phyloP scores from a whole-genome alignment of 2,113 vertebrate species.

The Cyanoramphus novaezelandiae region DNA sequence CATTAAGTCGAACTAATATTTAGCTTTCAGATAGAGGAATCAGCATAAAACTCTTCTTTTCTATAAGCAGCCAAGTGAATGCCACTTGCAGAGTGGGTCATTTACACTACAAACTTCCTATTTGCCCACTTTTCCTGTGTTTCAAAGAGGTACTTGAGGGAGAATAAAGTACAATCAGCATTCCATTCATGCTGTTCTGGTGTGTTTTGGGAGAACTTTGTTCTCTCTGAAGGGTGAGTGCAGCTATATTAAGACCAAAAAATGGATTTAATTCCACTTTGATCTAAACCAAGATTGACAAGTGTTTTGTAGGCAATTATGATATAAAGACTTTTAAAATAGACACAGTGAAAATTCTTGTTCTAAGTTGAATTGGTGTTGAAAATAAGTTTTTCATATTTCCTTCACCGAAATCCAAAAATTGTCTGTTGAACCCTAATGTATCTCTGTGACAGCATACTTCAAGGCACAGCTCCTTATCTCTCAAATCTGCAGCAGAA shows the following conservation, averaged over 20 bases:
- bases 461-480: not conserved
- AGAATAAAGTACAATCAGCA: constrained; percentile 35
- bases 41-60: not conserved
- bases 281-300: not conserved
- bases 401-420: not conserved
- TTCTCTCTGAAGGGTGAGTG: not conserved
- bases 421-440: not conserved
- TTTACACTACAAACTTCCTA: not conserved
- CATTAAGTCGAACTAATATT: not conserved
- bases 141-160: constrained; percentile 36
- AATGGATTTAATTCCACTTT: not conserved
- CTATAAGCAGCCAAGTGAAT: not conserved
- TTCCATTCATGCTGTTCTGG: not conserved
- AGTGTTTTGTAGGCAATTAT: not conserved
- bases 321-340: not conserved
- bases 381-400: not conserved
- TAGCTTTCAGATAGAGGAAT: not conserved
- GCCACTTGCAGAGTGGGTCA: not conserved
- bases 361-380: not conserved
- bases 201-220: not conserved
- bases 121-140: not conserved
- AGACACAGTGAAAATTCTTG: not conserved
- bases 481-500: not conserved
- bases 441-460: not conserved
- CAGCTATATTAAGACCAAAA: not conserved